These are phyloP conservation scores for Eristalinus aeneus DNA, from an alignment of 2,888 invertebrate species.

Conservation along the genomic window DNA sequence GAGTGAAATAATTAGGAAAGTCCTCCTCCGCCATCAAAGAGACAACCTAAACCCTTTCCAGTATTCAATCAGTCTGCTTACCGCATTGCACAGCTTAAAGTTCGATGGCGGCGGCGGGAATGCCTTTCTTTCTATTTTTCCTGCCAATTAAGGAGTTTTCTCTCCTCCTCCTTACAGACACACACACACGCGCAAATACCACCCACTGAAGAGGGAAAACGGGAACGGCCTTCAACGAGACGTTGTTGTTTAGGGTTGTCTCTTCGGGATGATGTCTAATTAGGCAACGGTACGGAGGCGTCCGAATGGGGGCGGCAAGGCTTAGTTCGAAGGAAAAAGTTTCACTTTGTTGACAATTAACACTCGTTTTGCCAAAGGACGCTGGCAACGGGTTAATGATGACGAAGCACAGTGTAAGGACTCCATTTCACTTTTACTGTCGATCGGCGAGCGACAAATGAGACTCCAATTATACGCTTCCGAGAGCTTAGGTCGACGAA, in stretches of 20 bases:
- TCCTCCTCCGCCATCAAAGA: constrained; percentile 12
- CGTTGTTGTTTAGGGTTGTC: not conserved
- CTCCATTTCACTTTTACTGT: not conserved
- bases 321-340: constrained; percentile 10
- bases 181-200: not conserved
- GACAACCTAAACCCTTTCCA: constrained; percentile 13
- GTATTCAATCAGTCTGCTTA: constrained; percentile 35
- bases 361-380: constrained; percentile 1
- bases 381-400: constrained; percentile 22
- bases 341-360: constrained; percentile 47
- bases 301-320: not conserved
- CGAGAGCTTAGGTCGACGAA: not conserved
- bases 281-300: constrained; percentile 51
- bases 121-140: constrained; percentile 28
- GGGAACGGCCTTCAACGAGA: not conserved
- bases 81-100: constrained; percentile 18
- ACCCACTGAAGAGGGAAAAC: not conserved
- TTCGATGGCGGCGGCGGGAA: not conserved
- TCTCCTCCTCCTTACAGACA: not conserved
- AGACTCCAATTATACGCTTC: constrained; percentile 17
- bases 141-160: constrained; percentile 56
- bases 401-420: constrained; percentile 1
- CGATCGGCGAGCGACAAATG: not conserved
- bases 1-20: constrained; percentile 30
- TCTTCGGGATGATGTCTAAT: constrained; percentile 35